A percentile compares a stretch with the other conserved stretches of the same genome.
phyloP scores from a whole-genome alignment of 1,140 invertebrate species.

The Ips nitidus region DNA sequence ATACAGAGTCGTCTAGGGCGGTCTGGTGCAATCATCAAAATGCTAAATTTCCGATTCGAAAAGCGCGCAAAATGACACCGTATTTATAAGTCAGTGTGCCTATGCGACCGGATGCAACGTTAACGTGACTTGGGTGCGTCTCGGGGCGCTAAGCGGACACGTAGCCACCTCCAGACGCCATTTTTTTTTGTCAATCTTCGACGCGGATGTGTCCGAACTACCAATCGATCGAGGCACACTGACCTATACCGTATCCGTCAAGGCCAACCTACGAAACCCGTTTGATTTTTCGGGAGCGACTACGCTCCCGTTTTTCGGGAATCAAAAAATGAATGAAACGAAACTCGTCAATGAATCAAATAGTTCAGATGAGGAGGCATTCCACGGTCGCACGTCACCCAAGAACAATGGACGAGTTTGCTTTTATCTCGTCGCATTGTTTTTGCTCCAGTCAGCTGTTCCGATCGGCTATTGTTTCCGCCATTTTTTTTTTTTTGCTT shows the following conservation, averaged over 20 bases:
- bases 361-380: not conserved
- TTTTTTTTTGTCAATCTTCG: constrained; percentile 4
- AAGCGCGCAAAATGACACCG: not conserved
- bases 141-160: constrained; percentile 11
- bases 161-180: constrained; percentile 11
- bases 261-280: not conserved
- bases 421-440: not conserved
- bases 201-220: not conserved
- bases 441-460: not conserved
- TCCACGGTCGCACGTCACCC: not conserved
- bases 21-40: no score
- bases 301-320: not conserved
- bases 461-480: no score
- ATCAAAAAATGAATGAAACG: not conserved
- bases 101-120: constrained; percentile 7
- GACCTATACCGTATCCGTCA: constrained; percentile 2
- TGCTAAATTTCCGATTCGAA: not conserved
- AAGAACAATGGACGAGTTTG: constrained; percentile 1
- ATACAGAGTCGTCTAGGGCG: no score
- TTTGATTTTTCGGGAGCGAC: not conserved
- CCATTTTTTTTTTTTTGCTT: no score
- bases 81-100: constrained; percentile 10
- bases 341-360: not conserved
- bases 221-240: constrained; percentile 4
- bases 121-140: constrained; percentile 9